Conservation (phyloP, 2,888 invertebrate genomes). For the Orthosia gracilis region DNA sequence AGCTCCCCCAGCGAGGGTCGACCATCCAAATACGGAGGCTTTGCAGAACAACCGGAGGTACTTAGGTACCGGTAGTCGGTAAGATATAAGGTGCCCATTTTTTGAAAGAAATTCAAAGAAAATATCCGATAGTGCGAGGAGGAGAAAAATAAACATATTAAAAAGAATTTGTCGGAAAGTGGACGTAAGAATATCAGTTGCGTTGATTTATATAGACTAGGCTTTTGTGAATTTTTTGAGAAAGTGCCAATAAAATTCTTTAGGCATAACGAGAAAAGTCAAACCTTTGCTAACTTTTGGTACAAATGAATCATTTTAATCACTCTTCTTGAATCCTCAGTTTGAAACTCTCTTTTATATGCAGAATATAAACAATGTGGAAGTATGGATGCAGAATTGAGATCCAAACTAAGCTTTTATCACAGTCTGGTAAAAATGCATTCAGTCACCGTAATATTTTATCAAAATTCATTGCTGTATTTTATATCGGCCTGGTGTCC, state of each 20-base stretch:
- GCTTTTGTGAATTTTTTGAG: neutral
- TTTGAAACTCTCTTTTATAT: no score
- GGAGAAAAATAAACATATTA: neutral
- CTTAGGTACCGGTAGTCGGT: neutral
- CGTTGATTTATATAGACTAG: neutral
- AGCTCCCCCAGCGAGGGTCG: constrained; percentile 69
- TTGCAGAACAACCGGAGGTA: constrained; percentile 49
- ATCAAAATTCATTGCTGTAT: no score
- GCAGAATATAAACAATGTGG: no score
- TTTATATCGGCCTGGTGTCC: no score
- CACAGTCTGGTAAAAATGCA: neutral
- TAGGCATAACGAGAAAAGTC: no score
- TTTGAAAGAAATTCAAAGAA: neutral
- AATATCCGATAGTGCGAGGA: neutral
- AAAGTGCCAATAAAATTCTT: no score
- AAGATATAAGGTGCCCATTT: neutral
- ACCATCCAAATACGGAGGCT: constrained; percentile 67
- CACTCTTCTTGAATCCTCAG: no score
- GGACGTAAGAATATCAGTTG: no score
- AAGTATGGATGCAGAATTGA: neutral
- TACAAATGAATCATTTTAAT: no score
- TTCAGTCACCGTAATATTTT: neutral
- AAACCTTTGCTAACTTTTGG: no score
- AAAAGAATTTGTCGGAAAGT: no score
- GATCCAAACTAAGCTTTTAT: neutral